Base-by-base conservation (phyloP, 2,888 invertebrate species). In the Endotricha flammealis region DNA sequence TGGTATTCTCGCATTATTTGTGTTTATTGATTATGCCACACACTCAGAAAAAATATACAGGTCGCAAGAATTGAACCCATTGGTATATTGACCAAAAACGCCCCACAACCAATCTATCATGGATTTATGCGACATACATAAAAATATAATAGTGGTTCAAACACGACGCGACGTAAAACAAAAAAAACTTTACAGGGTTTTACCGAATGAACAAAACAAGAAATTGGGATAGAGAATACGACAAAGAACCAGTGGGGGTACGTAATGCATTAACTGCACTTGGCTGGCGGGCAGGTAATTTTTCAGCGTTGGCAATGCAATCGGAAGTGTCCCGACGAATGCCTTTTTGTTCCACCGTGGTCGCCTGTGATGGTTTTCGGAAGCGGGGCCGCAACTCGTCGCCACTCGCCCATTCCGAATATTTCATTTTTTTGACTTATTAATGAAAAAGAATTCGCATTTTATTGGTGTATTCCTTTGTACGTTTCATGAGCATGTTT, bases 261-360 rank as follows among this genome's bases (percentile, higher is more conserved):
- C 50, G 62, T 68, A 71, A 76, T 73, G 71, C 69, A 71, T 74
- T 69, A 69, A 73, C 60, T 62, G 54, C 59, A 56, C 54, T 58
- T 64, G 53, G 56, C 55, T 62, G 63, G 64, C 58, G 53, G 63
- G 63, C 60, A 55, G 64, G 77, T 78, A 82, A 85, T 85, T 83
- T 85, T 85, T 85, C 83, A 85, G 71, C 67, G 74, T 59, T 74
- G 76, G 67, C 79, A 76, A 60, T 69, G 76, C 81, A 85, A 80
- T 82, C 82, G 85, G 83, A 83, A 80, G 76, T 67, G 68, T 69
- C 71, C 72, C 72, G 73, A 73, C 73, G 61, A 59, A 58, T 55
- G 70, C 69, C 75, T 82, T 85, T 85, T 83, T 85, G 81, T 82
- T 81, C 69, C 61, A 64, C 57, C 52, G 53, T 59, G 58, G 64